Conservation (phyloP, 2,797 vertebrate species). For the Apogon talboti region DNA sequence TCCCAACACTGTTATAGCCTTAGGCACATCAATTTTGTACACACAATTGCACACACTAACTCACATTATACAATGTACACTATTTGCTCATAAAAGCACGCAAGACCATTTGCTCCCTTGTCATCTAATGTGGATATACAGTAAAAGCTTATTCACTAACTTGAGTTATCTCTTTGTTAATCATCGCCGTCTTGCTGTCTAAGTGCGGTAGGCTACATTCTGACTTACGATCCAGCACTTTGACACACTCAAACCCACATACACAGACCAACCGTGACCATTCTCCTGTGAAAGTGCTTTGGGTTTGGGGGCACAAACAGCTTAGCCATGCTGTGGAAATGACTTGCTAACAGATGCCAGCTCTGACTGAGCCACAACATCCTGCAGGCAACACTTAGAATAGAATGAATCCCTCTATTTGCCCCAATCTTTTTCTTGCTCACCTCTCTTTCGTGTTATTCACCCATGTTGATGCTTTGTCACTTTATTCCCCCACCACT, state of each 20-base stretch:
- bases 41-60: conserved; percentile 10
- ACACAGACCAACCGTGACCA: conserved; percentile 15
- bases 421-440: conserved; percentile 32
- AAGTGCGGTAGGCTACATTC: conserved; percentile 3
- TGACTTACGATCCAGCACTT: conserved; percentile 24
- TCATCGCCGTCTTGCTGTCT: conserved; percentile 26
- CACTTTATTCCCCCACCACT: conserved; percentile 37
- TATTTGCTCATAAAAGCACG: neutral
- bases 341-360: conserved; percentile 79
- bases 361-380: conserved; percentile 73
- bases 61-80: conserved; percentile 13
- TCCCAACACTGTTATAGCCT: conserved; percentile 22
- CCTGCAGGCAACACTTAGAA: conserved; percentile 76
- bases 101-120: neutral
- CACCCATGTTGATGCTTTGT: conserved; percentile 65
- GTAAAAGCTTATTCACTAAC: conserved; percentile 1
- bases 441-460: conserved; percentile 62
- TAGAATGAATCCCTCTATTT: conserved; percentile 59
- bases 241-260: conserved; percentile 29
- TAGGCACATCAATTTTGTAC: conserved; percentile 17
- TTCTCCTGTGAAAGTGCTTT: conserved; percentile 73
- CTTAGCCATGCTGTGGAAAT: conserved; percentile 72
- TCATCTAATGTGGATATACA: conserved; percentile 13
- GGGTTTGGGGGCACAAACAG: conserved; percentile 72
- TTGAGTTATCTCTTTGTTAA: conserved; percentile 4